These are phyloP conservation scores for Pyrochroa serraticornis DNA, from an alignment of 2,888 invertebrate species.

Conservation along the genomic window DNA sequence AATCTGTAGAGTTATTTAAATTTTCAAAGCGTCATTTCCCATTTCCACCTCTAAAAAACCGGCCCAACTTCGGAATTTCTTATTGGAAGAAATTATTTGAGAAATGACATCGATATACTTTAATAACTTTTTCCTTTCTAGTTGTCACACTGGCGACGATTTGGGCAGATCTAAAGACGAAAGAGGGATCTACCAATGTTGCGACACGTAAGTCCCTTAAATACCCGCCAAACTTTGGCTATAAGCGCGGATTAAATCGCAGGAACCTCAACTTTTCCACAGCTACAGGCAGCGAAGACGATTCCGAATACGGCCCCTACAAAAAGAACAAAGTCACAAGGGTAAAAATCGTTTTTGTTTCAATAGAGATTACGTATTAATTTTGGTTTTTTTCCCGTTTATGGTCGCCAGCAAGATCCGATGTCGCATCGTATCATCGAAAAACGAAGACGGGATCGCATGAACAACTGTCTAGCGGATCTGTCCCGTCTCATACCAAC, in stretches of 20 bases:
- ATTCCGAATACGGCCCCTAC: conserved; percentile 71
- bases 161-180: conserved; percentile 58
- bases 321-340: conserved; percentile 77
- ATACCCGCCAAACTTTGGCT: neutral
- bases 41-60: too few relatives aligned
- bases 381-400: conserved; percentile 15
- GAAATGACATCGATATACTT: neutral
- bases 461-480: conserved; percentile 97
- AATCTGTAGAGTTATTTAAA: too few relatives aligned
- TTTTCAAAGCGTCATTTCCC: too few relatives aligned
- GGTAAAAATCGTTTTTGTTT: conserved; percentile 56
- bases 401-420: conserved; percentile 80
- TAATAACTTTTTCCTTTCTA: conserved; percentile 42
- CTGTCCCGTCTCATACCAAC: conserved; percentile 91
- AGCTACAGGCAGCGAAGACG: conserved; percentile 71
- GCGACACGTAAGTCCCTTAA: conserved; percentile 52
- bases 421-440: conserved; percentile 98
- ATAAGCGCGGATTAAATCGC: conserved; percentile 40
- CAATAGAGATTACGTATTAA: neutral
- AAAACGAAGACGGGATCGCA: conserved; percentile 91
- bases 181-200: conserved; percentile 52
- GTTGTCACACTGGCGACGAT: conserved; percentile 63
- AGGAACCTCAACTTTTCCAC: conserved; percentile 71
- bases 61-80: too few relatives aligned
- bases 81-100: too few relatives aligned